phyloP scores from a whole-genome alignment of 2,113 vertebrate genomes.

The Limanda limanda region DNA sequence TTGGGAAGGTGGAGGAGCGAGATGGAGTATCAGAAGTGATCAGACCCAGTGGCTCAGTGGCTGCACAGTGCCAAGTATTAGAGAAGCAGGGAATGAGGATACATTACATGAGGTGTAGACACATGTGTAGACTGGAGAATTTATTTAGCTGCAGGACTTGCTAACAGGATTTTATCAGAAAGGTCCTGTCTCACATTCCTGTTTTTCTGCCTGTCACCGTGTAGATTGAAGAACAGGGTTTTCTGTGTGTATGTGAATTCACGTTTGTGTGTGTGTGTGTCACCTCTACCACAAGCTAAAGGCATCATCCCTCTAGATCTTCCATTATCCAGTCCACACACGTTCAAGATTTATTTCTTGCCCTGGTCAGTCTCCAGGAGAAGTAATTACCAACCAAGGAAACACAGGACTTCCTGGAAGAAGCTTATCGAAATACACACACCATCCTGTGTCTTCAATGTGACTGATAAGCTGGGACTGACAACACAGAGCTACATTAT shows the following conservation, averaged over 20 bases:
- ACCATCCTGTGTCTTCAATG: slow-evolving; percentile 61
- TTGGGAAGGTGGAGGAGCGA: slow-evolving; percentile 57
- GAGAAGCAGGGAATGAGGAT: slow-evolving; percentile 38
- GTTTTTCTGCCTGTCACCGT: slow-evolving; percentile 23
- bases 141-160: slow-evolving; percentile 44
- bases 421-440: slow-evolving; percentile 63
- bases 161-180: slow-evolving; percentile 36
- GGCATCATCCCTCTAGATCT: slow-evolving; percentile 52
- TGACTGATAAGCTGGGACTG: slow-evolving; percentile 37
- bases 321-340: slow-evolving; percentile 59
- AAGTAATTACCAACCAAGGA: slow-evolving; percentile 70
- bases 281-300: slow-evolving; percentile 50
- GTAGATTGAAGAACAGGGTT: slow-evolving; percentile 12
- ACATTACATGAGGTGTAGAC: slow-evolving; percentile 27
- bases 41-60: slow-evolving; percentile 50
- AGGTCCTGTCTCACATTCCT: slow-evolving; percentile 45
- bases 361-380: slow-evolving; percentile 60
- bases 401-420: slow-evolving; percentile 66
- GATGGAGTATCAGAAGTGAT: slow-evolving; percentile 62
- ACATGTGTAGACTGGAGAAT: slow-evolving; percentile 14
- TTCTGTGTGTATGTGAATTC: slow-evolving; percentile 15
- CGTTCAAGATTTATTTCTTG: slow-evolving; percentile 52
- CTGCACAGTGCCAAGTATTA: slow-evolving; percentile 45
- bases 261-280: slow-evolving; percentile 10
- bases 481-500: slow-evolving; percentile 39